Evolutionary conservation across 2,113 vertebrate genomes (phyloP).

Genomic region (Hyla sarda): DNA sequence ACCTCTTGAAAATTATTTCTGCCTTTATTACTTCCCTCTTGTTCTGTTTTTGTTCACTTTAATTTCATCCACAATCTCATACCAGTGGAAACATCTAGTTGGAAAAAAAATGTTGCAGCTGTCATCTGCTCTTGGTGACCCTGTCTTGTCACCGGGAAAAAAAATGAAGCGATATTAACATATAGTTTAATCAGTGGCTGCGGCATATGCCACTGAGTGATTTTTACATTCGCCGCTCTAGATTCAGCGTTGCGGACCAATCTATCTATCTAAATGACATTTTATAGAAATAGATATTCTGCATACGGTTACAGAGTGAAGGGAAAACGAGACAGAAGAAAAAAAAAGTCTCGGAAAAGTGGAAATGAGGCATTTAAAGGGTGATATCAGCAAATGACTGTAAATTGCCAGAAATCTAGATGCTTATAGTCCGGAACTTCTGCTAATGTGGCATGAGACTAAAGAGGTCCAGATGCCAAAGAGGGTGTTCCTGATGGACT

Average conservation of each 20-base stretch:
- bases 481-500: no score
- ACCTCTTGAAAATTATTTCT: not conserved
- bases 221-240: conserved; percentile 5
- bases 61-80: conserved; percentile 6
- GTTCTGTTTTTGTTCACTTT: not conserved
- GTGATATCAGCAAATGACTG: not conserved
- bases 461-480: not conserved
- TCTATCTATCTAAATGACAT: conserved; percentile 39
- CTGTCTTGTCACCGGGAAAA: conserved; percentile 29
- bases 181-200: conserved; percentile 42
- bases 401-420: not conserved
- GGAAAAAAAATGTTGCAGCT: conserved; percentile 4
- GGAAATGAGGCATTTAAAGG: conserved; percentile 4
- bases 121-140: conserved; percentile 9
- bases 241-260: conserved; percentile 1
- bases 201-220: conserved; percentile 21
- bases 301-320: not conserved
- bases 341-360: not conserved
- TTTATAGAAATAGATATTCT: conserved; percentile 29
- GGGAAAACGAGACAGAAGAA: not conserved
- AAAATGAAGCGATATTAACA: conserved; percentile 37
- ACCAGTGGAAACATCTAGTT: not conserved
- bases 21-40: not conserved
- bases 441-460: not conserved
- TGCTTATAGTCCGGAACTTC: not conserved